Evolutionary conservation across 2,888 invertebrate species (phyloP).

Genomic region (Cephus nigrinus): DNA sequence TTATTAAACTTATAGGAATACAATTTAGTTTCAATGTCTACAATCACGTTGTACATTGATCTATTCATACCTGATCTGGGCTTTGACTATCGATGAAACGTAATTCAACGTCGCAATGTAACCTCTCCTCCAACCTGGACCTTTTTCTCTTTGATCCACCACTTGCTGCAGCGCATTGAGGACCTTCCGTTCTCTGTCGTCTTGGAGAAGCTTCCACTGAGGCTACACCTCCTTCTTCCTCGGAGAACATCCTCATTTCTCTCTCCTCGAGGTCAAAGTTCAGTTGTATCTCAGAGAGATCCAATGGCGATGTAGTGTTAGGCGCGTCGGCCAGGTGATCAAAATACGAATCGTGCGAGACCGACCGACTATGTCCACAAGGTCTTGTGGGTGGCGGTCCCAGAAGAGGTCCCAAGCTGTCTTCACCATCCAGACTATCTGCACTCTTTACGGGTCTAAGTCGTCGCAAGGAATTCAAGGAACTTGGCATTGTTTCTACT

Average conservation of each 20-base stretch:
- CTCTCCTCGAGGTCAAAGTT: conserved; percentile 87
- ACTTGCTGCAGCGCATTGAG: conserved; percentile 62
- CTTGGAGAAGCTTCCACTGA: conserved; percentile 62
- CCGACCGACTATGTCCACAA: conserved; percentile 75
- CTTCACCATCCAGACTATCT: conserved; percentile 71
- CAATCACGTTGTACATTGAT: background rate
- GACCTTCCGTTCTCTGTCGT: conserved; percentile 64
- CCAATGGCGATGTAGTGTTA: conserved; percentile 69
- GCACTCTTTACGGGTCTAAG: conserved; percentile 78
- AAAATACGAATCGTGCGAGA: conserved; percentile 95
- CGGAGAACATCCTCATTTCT: conserved; percentile 89
- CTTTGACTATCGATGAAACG: conserved; percentile 86
- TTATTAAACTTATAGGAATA: background rate
- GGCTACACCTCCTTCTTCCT: conserved; percentile 80
- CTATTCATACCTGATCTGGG: conserved; percentile 70
- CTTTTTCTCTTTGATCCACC: conserved; percentile 70
- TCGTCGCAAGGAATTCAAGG: conserved; percentile 63
- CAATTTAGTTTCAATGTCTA: background rate
- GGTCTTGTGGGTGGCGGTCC: conserved; percentile 67
- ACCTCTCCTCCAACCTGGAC: conserved; percentile 80
- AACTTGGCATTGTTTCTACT: conserved; percentile 57
- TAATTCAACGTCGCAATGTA: conserved; percentile 74
- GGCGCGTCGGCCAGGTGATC: conserved; percentile 77
- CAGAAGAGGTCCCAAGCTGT: conserved; percentile 59
- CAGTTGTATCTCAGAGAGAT: conserved; percentile 85